Evolutionary conservation across 2,888 invertebrate genomes (phyloP).

Genomic region (Agrochola litura): DNA sequence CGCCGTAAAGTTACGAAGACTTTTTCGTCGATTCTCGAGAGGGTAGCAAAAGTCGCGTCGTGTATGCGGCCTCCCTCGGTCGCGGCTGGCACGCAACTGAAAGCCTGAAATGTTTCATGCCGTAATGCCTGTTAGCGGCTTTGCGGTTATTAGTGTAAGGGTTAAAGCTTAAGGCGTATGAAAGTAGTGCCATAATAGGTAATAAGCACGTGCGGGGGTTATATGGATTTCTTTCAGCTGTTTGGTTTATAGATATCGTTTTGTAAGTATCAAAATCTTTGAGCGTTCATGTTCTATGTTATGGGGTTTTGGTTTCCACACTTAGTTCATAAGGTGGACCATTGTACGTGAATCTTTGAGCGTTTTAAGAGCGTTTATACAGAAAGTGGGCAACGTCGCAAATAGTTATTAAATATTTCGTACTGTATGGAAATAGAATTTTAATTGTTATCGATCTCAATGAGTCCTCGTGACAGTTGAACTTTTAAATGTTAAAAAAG

Average conservation of each 20-base stretch:
- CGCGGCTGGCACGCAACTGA: slow-evolving; percentile 52
- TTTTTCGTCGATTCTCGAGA: slow-evolving; percentile 40
- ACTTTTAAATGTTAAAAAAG: too few relatives aligned
- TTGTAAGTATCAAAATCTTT: not conserved
- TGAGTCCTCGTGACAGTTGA: too few relatives aligned
- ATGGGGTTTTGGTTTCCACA: too few relatives aligned
- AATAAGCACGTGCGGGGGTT: slow-evolving; percentile 21
- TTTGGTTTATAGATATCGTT: not conserved
- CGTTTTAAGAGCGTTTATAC: too few relatives aligned
- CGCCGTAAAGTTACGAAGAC: slow-evolving; percentile 59
- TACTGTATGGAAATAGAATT: too few relatives aligned
- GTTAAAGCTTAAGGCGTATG: slow-evolving; percentile 65
- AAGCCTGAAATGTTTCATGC: slow-evolving; percentile 70
- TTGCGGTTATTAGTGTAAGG: slow-evolving; percentile 79
- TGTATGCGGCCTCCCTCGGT: slow-evolving; percentile 32
- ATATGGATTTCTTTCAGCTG: not conserved
- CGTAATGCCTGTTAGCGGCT: slow-evolving; percentile 76
- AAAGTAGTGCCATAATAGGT: slow-evolving; percentile 61
- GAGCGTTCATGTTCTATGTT: too few relatives aligned
- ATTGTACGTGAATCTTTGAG: too few relatives aligned
- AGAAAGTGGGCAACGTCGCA: too few relatives aligned
- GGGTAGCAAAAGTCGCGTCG: not conserved
- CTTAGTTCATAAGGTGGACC: too few relatives aligned
- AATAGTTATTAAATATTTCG: too few relatives aligned
- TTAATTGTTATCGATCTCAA: too few relatives aligned